These are phyloP conservation scores for Catotricha subobsoleta DNA, from an alignment of 2,888 invertebrate species.

Conservation along the genomic window DNA sequence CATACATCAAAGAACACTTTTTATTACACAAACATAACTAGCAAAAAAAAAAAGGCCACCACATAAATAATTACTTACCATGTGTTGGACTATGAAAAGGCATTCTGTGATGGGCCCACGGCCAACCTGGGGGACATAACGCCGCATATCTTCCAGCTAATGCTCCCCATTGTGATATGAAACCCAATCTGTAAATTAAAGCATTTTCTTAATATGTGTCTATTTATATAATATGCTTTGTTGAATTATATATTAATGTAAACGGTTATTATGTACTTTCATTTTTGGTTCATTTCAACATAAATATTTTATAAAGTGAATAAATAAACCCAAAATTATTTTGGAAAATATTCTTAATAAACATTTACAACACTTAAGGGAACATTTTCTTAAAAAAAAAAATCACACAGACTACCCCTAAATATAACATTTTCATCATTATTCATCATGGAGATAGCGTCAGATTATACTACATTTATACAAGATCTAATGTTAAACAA, in stretches of 20 bases:
- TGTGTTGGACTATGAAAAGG: constrained; percentile 42
- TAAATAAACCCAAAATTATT: no score
- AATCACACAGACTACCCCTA: no score
- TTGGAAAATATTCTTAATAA: not conserved
- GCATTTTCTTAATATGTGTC: no score
- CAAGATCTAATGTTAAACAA: no score
- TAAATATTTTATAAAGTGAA: no score
- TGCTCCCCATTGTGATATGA: constrained; percentile 68
- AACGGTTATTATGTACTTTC: no score
- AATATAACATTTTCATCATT: no score
- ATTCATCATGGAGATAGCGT: no score
- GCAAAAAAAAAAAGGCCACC: not conserved
- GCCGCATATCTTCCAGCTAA: constrained; percentile 57
- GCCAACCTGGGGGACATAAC: constrained; percentile 43
- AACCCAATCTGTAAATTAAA: constrained; percentile 53
- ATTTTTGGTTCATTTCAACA: no score
- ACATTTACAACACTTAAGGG: not conserved
- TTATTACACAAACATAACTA: not conserved
- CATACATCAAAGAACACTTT: constrained; percentile 2
- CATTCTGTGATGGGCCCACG: constrained; percentile 38
- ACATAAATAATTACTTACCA: constrained; percentile 34
- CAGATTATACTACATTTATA: no score
- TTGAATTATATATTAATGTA: not conserved
- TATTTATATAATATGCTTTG: not conserved
- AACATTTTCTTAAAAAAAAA: not conserved